Percentiles rank a stretch among this genome's conserved stretches.
These are phyloP conservation scores for Mesorhabditis belari DNA, from an alignment of 2,888 invertebrate genomes.

Conservation along the genomic window DNA sequence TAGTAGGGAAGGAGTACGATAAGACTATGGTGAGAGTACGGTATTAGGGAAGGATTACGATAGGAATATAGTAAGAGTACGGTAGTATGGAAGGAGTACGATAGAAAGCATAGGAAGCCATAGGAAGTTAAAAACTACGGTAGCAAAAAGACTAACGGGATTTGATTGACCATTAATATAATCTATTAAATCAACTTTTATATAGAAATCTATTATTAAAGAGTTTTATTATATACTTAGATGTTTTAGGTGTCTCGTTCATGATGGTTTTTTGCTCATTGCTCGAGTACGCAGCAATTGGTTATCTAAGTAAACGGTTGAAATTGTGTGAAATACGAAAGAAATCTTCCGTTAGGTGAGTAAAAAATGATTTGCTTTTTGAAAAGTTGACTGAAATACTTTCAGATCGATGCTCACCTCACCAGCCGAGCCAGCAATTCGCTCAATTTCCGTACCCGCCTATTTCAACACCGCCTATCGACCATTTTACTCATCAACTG, in stretches of 20 bases:
- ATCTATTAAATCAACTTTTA: no score
- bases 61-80: no score
- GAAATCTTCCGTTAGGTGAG: constrained; percentile 14
- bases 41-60: no score
- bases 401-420: background rate
- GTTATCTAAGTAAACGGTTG: constrained; percentile 78
- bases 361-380: background rate
- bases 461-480: constrained; percentile 34
- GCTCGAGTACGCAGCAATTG: constrained; percentile 91
- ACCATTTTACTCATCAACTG: constrained; percentile 44
- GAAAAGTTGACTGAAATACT: background rate
- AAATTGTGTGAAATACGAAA: constrained; percentile 24
- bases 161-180: no score
- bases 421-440: constrained; percentile 4
- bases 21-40: no score
- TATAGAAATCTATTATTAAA: no score
- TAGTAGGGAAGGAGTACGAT: background rate
- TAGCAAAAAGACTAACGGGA: no score
- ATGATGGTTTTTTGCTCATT: constrained; percentile 97
- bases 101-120: no score
- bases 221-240: no score
- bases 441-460: constrained; percentile 4
- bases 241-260: constrained; percentile 66
- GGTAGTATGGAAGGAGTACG: background rate
- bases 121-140: no score